Conservation (phyloP, 2,888 invertebrate genomes). For the Hofmannophila pseudospretella region DNA sequence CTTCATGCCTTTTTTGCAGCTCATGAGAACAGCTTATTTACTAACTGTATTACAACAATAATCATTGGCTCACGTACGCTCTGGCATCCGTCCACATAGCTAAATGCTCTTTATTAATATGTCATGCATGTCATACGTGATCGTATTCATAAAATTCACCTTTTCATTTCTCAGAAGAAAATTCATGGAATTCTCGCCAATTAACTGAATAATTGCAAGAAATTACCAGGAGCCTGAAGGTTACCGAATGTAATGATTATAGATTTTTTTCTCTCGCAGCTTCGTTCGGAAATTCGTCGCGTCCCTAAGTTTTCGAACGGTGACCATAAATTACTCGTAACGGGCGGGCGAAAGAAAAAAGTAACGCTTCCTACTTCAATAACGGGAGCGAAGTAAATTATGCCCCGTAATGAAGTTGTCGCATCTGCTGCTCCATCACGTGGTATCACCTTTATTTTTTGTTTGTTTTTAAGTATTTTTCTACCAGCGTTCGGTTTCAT, state of each 20-base stretch:
- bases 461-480: conserved; percentile 53
- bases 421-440: conserved; percentile 63
- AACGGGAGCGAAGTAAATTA: conserved; percentile 72
- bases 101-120: conserved; percentile 3
- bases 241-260: conserved; percentile 20
- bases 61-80: not conserved
- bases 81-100: not conserved
- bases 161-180: conserved; percentile 5
- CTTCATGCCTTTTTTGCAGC: not conserved
- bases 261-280: conserved; percentile 26
- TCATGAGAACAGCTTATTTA: not conserved
- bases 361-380: conserved; percentile 64
- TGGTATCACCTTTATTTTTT: conserved; percentile 33
- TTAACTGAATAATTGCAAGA: conserved; percentile 12
- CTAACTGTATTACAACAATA: not conserved
- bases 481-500: conserved; percentile 42
- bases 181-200: conserved; percentile 6
- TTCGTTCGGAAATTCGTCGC: conserved; percentile 22
- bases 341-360: conserved; percentile 34
- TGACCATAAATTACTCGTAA: conserved; percentile 67
- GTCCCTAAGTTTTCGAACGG: conserved; percentile 44
- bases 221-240: conserved; percentile 24
- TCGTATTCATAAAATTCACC: conserved; percentile 7
- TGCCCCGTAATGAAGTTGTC: conserved; percentile 64
- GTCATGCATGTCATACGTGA: conserved; percentile 8